Evolutionary conservation across 64 coral and sea anemone species (phyloP).

Genomic region (Platygyra sinensis): DNA sequence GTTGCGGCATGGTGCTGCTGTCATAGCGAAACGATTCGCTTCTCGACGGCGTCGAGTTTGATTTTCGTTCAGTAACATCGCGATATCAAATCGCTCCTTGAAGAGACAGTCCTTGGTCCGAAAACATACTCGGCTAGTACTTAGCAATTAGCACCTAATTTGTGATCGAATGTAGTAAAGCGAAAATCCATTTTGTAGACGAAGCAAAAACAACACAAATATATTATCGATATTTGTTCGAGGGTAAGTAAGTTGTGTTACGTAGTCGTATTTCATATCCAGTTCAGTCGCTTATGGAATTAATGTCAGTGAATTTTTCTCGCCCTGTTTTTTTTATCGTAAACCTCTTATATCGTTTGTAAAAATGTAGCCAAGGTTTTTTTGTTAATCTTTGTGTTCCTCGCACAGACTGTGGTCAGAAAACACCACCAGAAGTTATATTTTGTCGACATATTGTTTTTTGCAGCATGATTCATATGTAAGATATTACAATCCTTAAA

Average conservation of each 20-base stretch:
- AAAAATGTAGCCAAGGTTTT: no score
- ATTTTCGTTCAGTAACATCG: neutral
- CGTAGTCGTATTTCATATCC: neutral
- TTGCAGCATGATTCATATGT: constrained; percentile 3
- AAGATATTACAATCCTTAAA: neutral
- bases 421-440: neutral
- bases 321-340: no score
- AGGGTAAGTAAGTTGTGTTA: neutral
- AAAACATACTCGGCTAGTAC: neutral
- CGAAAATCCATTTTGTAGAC: constrained; percentile 9
- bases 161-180: constrained; percentile 2
- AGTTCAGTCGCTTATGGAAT: neutral
- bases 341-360: no score
- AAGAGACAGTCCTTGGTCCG: neutral
- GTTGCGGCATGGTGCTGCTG: no score
- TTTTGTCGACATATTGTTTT: neutral
- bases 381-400: no score
- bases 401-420: neutral
- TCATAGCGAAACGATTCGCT: no score
- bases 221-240: neutral
- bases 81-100: neutral
- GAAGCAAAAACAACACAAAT: constrained; percentile 3
- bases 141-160: constrained; percentile 32
- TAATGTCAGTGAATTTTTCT: no score
- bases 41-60: neutral